Conservation (phyloP, 2,888 invertebrate species). For the Altica lythri region DNA sequence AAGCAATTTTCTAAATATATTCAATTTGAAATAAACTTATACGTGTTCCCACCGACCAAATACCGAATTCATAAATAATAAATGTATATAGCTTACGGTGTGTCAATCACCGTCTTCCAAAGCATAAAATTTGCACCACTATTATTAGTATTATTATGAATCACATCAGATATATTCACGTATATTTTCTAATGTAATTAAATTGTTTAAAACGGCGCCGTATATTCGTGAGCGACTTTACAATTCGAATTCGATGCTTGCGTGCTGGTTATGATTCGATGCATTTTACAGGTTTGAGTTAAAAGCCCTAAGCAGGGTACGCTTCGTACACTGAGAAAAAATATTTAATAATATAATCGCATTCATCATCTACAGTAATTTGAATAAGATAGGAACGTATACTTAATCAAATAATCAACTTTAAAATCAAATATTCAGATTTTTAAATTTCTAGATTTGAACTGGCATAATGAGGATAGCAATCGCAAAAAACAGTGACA, state of each 20-base stretch:
- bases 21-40: too few relatives aligned
- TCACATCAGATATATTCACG: conserved; percentile 1
- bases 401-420: too few relatives aligned
- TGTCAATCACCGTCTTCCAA: conserved; percentile 1
- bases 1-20: too few relatives aligned
- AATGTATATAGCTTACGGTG: neutral
- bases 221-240: conserved; percentile 5
- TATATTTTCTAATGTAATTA: conserved; percentile 11
- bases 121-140: neutral
- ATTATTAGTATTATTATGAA: conserved; percentile 5
- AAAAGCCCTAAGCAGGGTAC: conserved; percentile 1
- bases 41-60: neutral
- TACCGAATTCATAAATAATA: neutral
- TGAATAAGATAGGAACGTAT: too few relatives aligned
- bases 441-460: too few relatives aligned
- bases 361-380: too few relatives aligned
- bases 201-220: conserved; percentile 2
- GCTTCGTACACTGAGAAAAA: neutral
- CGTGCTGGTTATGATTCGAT: conserved; percentile 3
- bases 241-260: conserved; percentile 5
- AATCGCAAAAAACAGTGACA: too few relatives aligned
- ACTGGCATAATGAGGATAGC: too few relatives aligned
- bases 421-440: too few relatives aligned
- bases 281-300: neutral
- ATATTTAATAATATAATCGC: too few relatives aligned